Base-by-base conservation (phyloP, 2,113 vertebrate species). In the Sturnira hondurensis region DNA sequence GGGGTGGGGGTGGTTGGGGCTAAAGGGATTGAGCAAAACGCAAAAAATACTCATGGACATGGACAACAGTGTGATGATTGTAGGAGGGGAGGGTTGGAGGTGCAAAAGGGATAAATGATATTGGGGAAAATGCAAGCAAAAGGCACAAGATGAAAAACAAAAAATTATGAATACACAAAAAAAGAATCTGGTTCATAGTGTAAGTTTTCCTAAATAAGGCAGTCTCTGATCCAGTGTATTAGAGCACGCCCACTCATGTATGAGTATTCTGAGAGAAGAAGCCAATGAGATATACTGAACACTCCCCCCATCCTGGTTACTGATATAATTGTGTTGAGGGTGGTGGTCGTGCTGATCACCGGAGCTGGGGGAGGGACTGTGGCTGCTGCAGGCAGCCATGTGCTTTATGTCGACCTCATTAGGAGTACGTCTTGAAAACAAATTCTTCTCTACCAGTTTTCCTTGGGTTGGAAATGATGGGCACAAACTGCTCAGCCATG, bases 401-500 rank as follows among this genome's bases (percentile, higher is more conserved):
- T 12, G n/a, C 19, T 61, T n/a, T 65, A 2, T 38, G 4, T 38
- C 4, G 2, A 92, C 11, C 4, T 86, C n/a, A 31, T n/a, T 36
- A 47, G 20, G 28, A 76, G 65, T 93, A 92, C 22, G 67, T 22
- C 16, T 86, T 31, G 54, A 56, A 94, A 94, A 63, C 33, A 47
- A 67, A 31, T 52, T 17, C 8, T 89, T 31, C 54, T n/a, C 0
- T 26, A 50, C 26, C 20, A 9, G 7, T 43, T 50, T 58, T 68
- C 9, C 61, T 78, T 65, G 50, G 4, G 3, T 45, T 61, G 33
- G 14, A 63, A 87, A 61, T 85, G 31, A 16, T 0, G 1, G 56
- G 13, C 15, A 52, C 1, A 14, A 47, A 65, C 6, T 38, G 56
- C 2, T 47, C 43, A 86, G 3, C 1, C 22, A 24, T 6, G 11